These are phyloP conservation scores for Chroicocephalus ridibundus DNA, from an alignment of 2,113 vertebrate genomes.

Conservation along the genomic window DNA sequence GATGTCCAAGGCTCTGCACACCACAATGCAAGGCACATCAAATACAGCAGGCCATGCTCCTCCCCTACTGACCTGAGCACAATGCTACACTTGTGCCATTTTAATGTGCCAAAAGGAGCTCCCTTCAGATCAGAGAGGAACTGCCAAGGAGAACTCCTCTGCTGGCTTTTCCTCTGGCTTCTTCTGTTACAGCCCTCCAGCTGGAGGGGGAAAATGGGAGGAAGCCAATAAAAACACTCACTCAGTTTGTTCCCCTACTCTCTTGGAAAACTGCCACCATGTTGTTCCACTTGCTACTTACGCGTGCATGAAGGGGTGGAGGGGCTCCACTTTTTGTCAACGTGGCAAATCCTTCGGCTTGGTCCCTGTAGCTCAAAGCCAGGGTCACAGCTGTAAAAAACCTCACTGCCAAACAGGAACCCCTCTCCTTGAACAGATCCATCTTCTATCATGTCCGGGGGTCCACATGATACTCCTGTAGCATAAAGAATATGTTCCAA, in stretches of 20 bases:
- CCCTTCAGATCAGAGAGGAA: background rate
- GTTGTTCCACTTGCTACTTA: slow-evolving; percentile 29
- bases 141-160: background rate
- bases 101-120: background rate
- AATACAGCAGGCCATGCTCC: background rate
- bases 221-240: background rate
- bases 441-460: slow-evolving; percentile 48
- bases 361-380: slow-evolving; percentile 70
- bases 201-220: background rate
- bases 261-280: background rate
- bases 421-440: slow-evolving; percentile 52
- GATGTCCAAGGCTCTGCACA: background rate
- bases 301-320: slow-evolving; percentile 23
- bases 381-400: slow-evolving; percentile 65
- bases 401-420: slow-evolving; percentile 58
- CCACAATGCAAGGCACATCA: background rate
- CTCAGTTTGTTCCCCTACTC: background rate
- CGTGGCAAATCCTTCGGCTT: slow-evolving; percentile 65
- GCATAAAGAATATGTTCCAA: background rate
- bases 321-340: slow-evolving; percentile 68
- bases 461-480: slow-evolving; percentile 62
- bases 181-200: background rate
- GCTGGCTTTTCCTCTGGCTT: background rate
- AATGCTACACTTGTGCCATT: background rate
- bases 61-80: background rate